A percentile compares a stretch with the other conserved stretches of the same genome.
These are phyloP conservation scores for Peromyscus melanophrys DNA, from an alignment of 2,797 vertebrate species.

Conservation along the genomic window DNA sequence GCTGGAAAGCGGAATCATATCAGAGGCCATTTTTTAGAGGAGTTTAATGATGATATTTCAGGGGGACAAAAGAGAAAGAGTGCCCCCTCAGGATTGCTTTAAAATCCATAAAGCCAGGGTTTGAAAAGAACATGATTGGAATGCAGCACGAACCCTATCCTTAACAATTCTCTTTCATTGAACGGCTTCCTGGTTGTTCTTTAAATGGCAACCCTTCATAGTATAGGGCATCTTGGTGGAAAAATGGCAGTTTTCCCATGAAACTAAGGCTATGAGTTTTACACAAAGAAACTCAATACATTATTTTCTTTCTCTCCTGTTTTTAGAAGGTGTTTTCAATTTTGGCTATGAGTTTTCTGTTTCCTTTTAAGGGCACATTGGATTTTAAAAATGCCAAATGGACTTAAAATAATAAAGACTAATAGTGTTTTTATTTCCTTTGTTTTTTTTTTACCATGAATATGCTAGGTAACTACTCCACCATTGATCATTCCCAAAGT, in stretches of 20 bases:
- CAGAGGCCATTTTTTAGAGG: conserved; percentile 82
- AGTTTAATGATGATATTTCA: conserved; percentile 85
- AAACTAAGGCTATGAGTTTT: conserved; percentile 55
- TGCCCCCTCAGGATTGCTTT: conserved; percentile 84
- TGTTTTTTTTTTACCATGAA: neutral
- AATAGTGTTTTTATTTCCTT: neutral
- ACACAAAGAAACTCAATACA: conserved; percentile 66
- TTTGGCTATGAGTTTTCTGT: conserved; percentile 11
- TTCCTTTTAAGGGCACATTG: neutral
- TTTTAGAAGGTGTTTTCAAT: conserved; percentile 40
- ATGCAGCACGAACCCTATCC: conserved; percentile 78
- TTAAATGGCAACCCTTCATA: conserved; percentile 73
- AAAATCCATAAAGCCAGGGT: conserved; percentile 80
- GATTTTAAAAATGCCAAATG: neutral
- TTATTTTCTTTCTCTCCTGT: conserved; percentile 24
- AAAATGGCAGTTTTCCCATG: conserved; percentile 65
- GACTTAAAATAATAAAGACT: neutral
- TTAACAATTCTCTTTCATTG: conserved; percentile 80
- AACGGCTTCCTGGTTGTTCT: conserved; percentile 80
- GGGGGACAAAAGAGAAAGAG: conserved; percentile 83
- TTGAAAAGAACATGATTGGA: conserved; percentile 83
- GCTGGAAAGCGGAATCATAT: conserved; percentile 83
- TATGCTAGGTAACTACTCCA: neutral
- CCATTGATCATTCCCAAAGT: neutral
- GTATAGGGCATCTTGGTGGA: conserved; percentile 58